Percentiles rank a stretch among this genome's conserved stretches.
Conservation (phyloP, 2,113 vertebrate genomes). For the Plecturocebus donacophilus region DNA sequence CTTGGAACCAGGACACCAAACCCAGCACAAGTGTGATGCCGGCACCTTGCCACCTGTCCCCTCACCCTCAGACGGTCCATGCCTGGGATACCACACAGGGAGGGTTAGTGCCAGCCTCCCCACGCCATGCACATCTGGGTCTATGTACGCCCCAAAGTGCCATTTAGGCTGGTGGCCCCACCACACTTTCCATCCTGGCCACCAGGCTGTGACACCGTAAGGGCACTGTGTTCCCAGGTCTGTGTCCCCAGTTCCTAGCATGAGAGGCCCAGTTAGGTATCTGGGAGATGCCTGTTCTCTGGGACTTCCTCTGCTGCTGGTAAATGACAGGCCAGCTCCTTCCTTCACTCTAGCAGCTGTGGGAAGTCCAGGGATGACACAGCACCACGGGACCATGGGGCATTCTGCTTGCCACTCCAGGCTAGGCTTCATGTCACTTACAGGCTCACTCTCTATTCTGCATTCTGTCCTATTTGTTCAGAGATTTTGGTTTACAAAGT, state of each 20-base stretch:
- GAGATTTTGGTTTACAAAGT: not conserved
- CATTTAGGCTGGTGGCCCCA: not conserved
- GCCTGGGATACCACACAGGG: not conserved
- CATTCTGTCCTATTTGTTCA: not conserved
- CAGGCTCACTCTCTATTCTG: not conserved
- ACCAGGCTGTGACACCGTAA: not conserved
- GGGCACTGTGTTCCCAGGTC: not conserved
- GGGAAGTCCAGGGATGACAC: not conserved
- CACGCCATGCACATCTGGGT: not conserved
- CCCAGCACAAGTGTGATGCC: rapidly evolving
- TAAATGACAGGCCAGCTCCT: not conserved
- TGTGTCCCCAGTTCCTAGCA: not conserved
- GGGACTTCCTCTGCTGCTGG: not conserved
- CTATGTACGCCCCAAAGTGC: not conserved
- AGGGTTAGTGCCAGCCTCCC: not conserved
- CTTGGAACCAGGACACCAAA: not conserved
- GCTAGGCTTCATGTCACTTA: not conserved
- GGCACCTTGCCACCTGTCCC: not conserved
- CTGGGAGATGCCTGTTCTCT: not conserved
- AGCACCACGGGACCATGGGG: not conserved
- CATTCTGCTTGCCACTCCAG: not conserved
- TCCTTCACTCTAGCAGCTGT: not conserved
- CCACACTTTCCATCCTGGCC: not conserved
- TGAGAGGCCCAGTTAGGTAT: not conserved
- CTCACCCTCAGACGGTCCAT: not conserved